A percentile compares a stretch with the other conserved stretches of the same genome.
Conservation (phyloP, 2,888 invertebrate species). For the Catocala sponsa region DNA sequence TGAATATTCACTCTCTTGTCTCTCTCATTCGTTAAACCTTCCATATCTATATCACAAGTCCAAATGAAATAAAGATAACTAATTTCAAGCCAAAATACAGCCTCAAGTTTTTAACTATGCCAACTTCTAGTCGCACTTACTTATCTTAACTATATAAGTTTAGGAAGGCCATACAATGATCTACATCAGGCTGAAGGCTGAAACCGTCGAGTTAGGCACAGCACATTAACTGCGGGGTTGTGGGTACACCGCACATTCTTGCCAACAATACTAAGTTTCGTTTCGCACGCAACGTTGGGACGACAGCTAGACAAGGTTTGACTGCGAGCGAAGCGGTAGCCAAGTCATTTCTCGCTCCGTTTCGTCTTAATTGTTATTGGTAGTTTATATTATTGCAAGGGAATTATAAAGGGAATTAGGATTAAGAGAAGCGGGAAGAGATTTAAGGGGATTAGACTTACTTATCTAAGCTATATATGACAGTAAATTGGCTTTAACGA, state of each 20-base stretch:
- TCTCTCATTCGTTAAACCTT: too few relatives aligned
- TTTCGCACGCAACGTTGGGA: constrained; percentile 64
- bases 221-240: constrained; percentile 48
- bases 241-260: constrained; percentile 67
- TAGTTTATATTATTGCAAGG: constrained; percentile 24
- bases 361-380: constrained; percentile 48
- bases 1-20: too few relatives aligned
- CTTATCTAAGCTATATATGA: constrained; percentile 7
- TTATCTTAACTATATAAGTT: constrained; percentile 25
- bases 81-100: not conserved
- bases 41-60: not conserved
- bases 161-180: constrained; percentile 26
- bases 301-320: constrained; percentile 22
- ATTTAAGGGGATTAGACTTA: constrained; percentile 13
- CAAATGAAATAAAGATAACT: constrained; percentile 16
- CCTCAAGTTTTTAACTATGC: constrained; percentile 18
- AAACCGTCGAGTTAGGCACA: constrained; percentile 41
- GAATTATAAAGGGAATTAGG: constrained; percentile 21
- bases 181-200: constrained; percentile 26
- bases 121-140: constrained; percentile 12
- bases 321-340: constrained; percentile 14
- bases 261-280: constrained; percentile 63
- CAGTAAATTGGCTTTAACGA: constrained; percentile 1
- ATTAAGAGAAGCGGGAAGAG: constrained; percentile 2
- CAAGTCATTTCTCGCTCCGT: constrained; percentile 33